Evolutionary conservation across 1,140 invertebrate species (phyloP).

Genomic region (Platyura marginata): DNA sequence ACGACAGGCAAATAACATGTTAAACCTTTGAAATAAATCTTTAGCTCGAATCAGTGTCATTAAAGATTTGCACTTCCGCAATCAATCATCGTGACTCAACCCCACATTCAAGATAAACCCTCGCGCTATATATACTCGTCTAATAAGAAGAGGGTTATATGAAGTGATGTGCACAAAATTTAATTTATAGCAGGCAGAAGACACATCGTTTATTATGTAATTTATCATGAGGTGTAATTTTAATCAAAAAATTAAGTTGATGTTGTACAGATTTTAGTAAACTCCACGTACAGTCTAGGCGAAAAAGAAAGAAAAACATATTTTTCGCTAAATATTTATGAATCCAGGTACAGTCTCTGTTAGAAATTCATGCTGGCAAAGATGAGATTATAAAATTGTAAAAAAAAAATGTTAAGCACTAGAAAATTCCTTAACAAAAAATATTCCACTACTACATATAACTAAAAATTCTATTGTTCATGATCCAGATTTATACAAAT

Average conservation of each 20-base stretch:
- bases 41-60: slow-evolving; percentile 1
- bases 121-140: no score
- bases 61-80: slow-evolving; percentile 3
- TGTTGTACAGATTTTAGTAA: background rate
- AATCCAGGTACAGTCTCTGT: no score
- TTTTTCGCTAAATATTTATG: no score
- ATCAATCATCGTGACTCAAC: slow-evolving; percentile 1
- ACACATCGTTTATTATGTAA: background rate
- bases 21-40: background rate
- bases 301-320: no score
- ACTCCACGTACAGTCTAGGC: no score
- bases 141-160: background rate
- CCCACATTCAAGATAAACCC: background rate
- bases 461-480: no score
- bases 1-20: background rate
- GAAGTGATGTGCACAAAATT: background rate
- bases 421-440: no score
- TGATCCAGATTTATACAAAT: no score
- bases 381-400: no score
- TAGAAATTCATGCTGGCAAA: no score
- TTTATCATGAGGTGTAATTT: background rate
- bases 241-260: background rate
- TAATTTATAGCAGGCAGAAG: background rate
- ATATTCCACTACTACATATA: no score
- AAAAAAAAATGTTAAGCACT: no score